phyloP scores from a whole-genome alignment of 2,113 vertebrate species.

The Callipepla squamata region DNA sequence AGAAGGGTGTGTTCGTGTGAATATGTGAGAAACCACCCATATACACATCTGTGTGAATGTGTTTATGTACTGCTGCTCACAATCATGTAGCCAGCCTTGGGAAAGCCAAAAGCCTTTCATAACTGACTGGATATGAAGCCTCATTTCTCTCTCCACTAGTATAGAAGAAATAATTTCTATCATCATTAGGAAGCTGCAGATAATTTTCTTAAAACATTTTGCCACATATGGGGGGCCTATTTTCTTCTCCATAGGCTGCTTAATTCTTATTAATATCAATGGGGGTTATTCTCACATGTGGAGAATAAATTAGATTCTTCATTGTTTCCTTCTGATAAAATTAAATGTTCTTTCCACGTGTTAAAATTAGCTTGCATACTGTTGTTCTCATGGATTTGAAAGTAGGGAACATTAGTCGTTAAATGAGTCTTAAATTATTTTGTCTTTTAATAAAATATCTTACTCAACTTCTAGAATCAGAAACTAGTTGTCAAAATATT shows the following conservation, averaged over 20 bases:
- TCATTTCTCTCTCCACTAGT: neutral
- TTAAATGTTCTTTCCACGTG: conserved; percentile 58
- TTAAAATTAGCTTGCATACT: conserved; percentile 38
- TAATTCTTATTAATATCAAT: conserved; percentile 65
- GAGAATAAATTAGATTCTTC: conserved; percentile 47
- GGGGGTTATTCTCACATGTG: conserved; percentile 49
- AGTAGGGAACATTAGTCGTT: neutral
- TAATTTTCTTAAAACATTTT: conserved; percentile 64
- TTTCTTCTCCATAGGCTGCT: conserved; percentile 62
- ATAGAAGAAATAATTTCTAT: conserved; percentile 11
- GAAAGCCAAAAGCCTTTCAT: neutral
- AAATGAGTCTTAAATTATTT: conserved; percentile 15
- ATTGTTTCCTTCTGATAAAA: conserved; percentile 69
- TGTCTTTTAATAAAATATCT: neutral
- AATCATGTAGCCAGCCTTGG: neutral
- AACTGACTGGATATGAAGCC: neutral
- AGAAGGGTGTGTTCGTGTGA: neutral
- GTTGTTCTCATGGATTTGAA: conserved; percentile 14
- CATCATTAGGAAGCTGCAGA: conserved; percentile 37
- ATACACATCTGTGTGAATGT: neutral
- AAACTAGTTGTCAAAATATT: neutral
- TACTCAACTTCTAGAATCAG: neutral
- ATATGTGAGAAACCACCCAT: neutral
- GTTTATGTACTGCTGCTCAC: neutral
- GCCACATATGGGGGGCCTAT: conserved; percentile 32